Base-by-base conservation (phyloP, 2,797 vertebrate genomes). In the Neostethus bicornis region DNA sequence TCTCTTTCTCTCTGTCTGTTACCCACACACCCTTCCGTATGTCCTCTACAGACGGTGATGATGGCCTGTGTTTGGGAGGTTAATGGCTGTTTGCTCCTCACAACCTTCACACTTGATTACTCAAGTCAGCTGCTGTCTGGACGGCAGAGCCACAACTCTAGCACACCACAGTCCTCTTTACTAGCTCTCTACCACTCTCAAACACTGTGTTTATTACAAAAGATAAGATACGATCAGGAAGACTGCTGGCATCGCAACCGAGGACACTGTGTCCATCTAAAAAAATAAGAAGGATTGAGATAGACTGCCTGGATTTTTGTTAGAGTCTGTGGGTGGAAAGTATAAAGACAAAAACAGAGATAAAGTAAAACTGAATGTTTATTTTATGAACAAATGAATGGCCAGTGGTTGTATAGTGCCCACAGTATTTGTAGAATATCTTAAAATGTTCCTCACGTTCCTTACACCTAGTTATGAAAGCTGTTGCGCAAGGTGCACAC, bases 81-180 rank as follows among this genome's bases (percentile, higher is more conserved):
- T 91, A 90, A 90, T 90, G 62, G 78, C 72, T 76, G 76, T 85
- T 82, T 82, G 80, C 81, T 77, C 85, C 75, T 73, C 72, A 51
- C 77, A 87, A 87, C 89, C 89, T 88, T 87, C 88, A 87, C 83
- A 73, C 77, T 79, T 85, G 81, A 88, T 87, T 87, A 87, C 80
- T 53, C 58, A 59, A 58, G 61, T 58, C 61, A 41, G 63, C 61
- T 54, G 60, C 52, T 73, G 80, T 83, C 83, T 81, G 81, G 75
- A 49, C 34, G 16, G 13, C 25, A 2, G 58, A 66, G 62, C 65
- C 51, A 52, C 46, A 44, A 58, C 66, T 68, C 64, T 5, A 19
- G 60, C 46, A 66, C 75, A 64, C 58, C 26, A 24, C 25, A 58
- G 53, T 25, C 50, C 42, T 35, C 35, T 21, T 73, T 29, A 17